These are phyloP conservation scores for Drosophila teissieri DNA, from an alignment of 1,140 invertebrate genomes.

Conservation along the genomic window DNA sequence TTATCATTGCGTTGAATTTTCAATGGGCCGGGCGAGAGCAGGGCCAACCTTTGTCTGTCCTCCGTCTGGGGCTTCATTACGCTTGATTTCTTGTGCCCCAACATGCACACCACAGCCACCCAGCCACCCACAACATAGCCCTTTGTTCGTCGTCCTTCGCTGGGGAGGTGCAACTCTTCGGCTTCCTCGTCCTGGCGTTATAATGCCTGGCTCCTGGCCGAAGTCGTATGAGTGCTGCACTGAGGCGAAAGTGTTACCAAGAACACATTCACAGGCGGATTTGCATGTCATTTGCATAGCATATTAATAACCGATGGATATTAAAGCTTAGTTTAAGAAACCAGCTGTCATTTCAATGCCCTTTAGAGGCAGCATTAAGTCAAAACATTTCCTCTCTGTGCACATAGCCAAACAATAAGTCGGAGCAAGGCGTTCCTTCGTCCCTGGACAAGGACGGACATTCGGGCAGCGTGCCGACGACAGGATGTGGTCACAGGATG, in stretches of 20 bases:
- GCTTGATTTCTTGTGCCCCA: constrained; percentile 71
- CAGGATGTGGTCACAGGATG: constrained; percentile 77
- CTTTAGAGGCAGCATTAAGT: too few species aligned
- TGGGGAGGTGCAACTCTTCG: constrained; percentile 36
- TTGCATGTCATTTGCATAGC: too few species aligned
- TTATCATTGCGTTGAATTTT: constrained; percentile 60
- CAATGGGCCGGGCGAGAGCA: constrained; percentile 12
- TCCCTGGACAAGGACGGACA: not conserved
- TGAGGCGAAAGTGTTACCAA: constrained; percentile 10
- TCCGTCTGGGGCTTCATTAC: constrained; percentile 66
- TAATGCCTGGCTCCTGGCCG: constrained; percentile 54
- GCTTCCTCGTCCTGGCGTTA: constrained; percentile 55
- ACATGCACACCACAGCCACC: constrained; percentile 28
- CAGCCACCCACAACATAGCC: constrained; percentile 38
- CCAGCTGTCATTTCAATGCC: too few species aligned
- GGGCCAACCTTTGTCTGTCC: constrained; percentile 25
- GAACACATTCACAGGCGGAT: not conserved
- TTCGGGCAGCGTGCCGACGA: constrained; percentile 54
- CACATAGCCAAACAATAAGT: constrained; percentile 6
- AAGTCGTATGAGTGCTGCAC: constrained; percentile 64
- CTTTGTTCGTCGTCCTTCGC: constrained; percentile 68
- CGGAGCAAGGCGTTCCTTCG: constrained; percentile 5
- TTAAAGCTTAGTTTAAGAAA: too few species aligned
- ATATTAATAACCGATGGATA: too few species aligned
- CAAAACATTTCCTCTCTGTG: constrained; percentile 3